phyloP scores from a whole-genome alignment of 2,888 invertebrate species.

The Lypha dubia region DNA sequence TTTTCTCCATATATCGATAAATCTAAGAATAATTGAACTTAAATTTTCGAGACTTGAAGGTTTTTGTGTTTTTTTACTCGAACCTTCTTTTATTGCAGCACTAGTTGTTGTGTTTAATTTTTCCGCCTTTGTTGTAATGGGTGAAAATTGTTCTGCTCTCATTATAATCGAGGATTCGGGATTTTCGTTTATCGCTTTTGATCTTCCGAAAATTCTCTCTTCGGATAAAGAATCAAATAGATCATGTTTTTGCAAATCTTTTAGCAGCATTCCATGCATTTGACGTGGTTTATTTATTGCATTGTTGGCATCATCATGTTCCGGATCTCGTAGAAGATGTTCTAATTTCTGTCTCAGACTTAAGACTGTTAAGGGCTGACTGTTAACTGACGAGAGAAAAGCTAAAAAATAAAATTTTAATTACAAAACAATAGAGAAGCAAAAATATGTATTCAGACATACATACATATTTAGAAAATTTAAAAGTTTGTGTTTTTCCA shows the following conservation, averaged over 20 bases:
- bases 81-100: neutral
- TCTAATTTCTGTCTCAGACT: constrained; percentile 56
- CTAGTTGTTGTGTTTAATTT: neutral
- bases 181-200: neutral
- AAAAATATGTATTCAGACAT: too few relatives aligned
- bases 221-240: constrained; percentile 15
- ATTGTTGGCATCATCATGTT: constrained; percentile 61
- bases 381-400: neutral
- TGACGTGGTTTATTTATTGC: constrained; percentile 47
- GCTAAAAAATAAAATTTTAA: neutral
- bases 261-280: constrained; percentile 53
- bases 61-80: neutral
- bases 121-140: neutral
- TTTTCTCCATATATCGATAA: constrained; percentile 39
- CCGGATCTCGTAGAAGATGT: constrained; percentile 58
- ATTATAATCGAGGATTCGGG: neutral
- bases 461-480: too few relatives aligned
- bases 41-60: constrained; percentile 6
- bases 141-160: neutral
- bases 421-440: neutral
- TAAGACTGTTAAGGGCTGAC: constrained; percentile 15
- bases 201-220: constrained; percentile 3
- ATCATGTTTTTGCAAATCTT: neutral
- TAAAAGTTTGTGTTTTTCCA: too few relatives aligned
- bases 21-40: constrained; percentile 11